Base-by-base conservation (phyloP, 2,888 invertebrate species). In the Calameuta filiformis region DNA sequence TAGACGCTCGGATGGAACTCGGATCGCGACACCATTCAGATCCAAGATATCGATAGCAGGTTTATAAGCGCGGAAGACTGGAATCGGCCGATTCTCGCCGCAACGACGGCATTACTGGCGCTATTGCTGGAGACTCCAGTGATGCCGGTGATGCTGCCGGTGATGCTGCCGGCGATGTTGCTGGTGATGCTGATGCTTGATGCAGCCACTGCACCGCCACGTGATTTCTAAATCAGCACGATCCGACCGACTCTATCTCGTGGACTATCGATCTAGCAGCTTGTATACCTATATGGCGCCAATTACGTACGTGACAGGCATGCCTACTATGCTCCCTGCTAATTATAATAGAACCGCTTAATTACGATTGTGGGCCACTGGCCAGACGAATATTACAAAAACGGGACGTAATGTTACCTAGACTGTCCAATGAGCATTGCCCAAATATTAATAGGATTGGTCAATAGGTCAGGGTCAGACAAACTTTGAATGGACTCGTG, bases 261-360 rank as follows among this genome's bases (percentile, higher is more conserved):
- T 40, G 35, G 75, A 73, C 75, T 71, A 56, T 75, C 35, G 75
- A 12, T 56, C 35, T 73, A 71, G 31, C 31, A 31, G 71, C 71
- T 71, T 76, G 80, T 82, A 84, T 83, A 80, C 80, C 80, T 79
- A 80, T 80, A 80, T 79, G 79, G 79, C 81, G 83, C 83, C 82
- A 84, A 82, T 84, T 84, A 84, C 81, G 82, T 80, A 83, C 83
- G 82, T 83, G 83, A 82, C 79, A 79, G 79, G 81, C 81, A 83
- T 81, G 80, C 81, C 73, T 78, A 75, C 79, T 77, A 76, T 84
- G 81, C 81, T 84, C 82, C 82, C 79, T 82, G 81, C 84, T 86
- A 85, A 85, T 86, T 85, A 84, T 83, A 83, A 85, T 83, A 79
- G 83, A 86, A 85, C 84, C 83, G 82, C 85, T 85, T 84, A 85